Evolutionary conservation across 2,888 invertebrate genomes (phyloP).

Genomic region (Ichneumoninae sp.): DNA sequence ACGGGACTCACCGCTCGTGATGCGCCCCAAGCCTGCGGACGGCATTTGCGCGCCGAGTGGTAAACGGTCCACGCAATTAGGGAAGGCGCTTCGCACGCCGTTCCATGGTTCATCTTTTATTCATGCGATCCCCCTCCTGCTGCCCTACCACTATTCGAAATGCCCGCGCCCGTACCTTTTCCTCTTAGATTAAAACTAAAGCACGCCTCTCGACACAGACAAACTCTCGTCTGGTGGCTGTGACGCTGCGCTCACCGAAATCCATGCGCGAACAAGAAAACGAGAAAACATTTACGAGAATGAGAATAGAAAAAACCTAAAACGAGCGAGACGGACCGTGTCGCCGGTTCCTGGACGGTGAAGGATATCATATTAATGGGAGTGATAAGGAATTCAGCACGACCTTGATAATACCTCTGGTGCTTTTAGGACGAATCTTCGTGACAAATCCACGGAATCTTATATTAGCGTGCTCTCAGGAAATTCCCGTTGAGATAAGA

Average conservation of each 20-base stretch:
- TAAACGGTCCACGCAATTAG: conserved; percentile 83
- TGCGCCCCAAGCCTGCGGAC: conserved; percentile 70
- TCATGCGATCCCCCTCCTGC: conserved; percentile 73
- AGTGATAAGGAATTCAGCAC: conserved; percentile 52
- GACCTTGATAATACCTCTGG: conserved; percentile 52
- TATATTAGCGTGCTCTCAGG: conserved; percentile 12
- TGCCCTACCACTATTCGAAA: conserved; percentile 57
- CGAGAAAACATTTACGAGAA: background rate
- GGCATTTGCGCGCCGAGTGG: conserved; percentile 72
- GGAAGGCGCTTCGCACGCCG: conserved; percentile 82
- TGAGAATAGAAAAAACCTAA: background rate
- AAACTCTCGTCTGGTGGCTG: conserved; percentile 32
- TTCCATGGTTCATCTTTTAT: conserved; percentile 82
- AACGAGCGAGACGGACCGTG: background rate
- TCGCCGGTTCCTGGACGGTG: conserved; percentile 8
- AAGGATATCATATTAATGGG: conserved; percentile 63
- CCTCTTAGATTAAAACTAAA: conserved; percentile 81
- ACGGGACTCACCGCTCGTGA: conserved; percentile 70
- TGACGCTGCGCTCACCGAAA: conserved; percentile 41
- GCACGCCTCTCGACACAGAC: conserved; percentile 70
- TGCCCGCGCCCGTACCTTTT: conserved; percentile 63
- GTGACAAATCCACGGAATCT: conserved; percentile 35
- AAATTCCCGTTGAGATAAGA: background rate
- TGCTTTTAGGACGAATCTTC: conserved; percentile 34
- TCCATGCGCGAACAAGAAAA: conserved; percentile 39